Evolutionary conservation across 1,140 invertebrate species (phyloP).

Genomic region (Trinorchestia longiramus): DNA sequence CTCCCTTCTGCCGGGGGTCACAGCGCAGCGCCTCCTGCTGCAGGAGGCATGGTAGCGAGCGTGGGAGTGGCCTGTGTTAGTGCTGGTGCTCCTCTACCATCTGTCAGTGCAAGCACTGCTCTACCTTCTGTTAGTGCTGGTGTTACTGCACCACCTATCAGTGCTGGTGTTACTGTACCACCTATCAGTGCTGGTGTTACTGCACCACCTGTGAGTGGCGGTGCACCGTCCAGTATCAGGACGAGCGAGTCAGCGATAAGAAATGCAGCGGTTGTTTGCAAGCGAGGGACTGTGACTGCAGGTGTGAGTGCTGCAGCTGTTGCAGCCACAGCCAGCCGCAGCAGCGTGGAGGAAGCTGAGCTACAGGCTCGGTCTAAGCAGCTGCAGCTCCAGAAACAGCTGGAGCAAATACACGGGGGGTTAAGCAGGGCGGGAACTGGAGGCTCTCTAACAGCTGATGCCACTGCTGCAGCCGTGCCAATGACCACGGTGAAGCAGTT

Average conservation of each 20-base stretch:
- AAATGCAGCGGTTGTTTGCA: too few relatives aligned
- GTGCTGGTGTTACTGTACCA: neutral
- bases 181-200: neutral
- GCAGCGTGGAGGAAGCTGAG: neutral
- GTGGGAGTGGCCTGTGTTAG: too few relatives aligned
- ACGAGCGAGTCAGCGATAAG: too few relatives aligned
- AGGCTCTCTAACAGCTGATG: neutral
- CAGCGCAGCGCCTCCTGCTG: too few relatives aligned
- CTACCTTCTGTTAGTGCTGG: neutral
- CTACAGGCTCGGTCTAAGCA: neutral
- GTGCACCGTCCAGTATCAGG: too few relatives aligned
- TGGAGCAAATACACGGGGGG: conserved; percentile 8
- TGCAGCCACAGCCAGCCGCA: neutral
- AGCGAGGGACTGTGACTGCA: neutral
- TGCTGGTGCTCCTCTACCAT: neutral
- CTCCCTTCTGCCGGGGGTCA: too few relatives aligned
- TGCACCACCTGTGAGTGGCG: neutral
- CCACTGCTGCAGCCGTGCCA: neutral
- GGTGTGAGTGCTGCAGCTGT: neutral
- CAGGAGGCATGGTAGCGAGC: too few relatives aligned
- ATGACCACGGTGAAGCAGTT: conserved; percentile 18
- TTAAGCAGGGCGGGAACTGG: neutral
- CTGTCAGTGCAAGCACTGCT: neutral
- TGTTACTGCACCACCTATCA: neutral
- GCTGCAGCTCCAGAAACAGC: conserved; percentile 5